Conservation (phyloP, 2,888 invertebrate genomes). For the Gnatocerus cornutus region DNA sequence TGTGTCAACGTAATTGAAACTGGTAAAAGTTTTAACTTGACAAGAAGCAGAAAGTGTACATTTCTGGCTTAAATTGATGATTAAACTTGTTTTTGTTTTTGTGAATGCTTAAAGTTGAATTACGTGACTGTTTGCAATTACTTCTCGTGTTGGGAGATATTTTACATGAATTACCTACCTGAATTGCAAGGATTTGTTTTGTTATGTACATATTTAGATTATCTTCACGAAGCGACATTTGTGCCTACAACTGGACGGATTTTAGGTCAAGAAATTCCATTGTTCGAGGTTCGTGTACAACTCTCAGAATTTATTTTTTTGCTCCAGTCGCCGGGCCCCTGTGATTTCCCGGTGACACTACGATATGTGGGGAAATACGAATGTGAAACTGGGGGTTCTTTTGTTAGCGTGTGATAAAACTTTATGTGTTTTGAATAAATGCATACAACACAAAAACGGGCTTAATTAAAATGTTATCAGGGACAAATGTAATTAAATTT, state of each 20-base stretch:
- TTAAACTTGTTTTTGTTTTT: conserved; percentile 10
- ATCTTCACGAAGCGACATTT: too few relatives aligned
- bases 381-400: neutral
- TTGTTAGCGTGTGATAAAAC: conserved; percentile 23
- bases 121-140: conserved; percentile 2
- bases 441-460: conserved; percentile 48
- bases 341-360: too few relatives aligned
- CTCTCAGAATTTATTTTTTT: too few relatives aligned
- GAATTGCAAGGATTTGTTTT: neutral
- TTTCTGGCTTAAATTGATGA: conserved; percentile 23
- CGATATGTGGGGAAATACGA: neutral
- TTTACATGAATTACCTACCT: neutral
- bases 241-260: too few relatives aligned
- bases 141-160: neutral
- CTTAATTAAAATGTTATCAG: conserved; percentile 57
- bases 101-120: conserved; percentile 1
- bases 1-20: conserved; percentile 56
- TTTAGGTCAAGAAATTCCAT: too few relatives aligned
- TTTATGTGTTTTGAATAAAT: conserved; percentile 26
- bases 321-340: too few relatives aligned
- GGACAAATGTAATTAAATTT: conserved; percentile 52
- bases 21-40: conserved; percentile 43
- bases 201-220: neutral
- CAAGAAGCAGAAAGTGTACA: conserved; percentile 29
- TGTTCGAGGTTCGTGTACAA: too few relatives aligned